phyloP scores from a whole-genome alignment of 2,113 vertebrate species.

The Dromaius novaehollandiae region DNA sequence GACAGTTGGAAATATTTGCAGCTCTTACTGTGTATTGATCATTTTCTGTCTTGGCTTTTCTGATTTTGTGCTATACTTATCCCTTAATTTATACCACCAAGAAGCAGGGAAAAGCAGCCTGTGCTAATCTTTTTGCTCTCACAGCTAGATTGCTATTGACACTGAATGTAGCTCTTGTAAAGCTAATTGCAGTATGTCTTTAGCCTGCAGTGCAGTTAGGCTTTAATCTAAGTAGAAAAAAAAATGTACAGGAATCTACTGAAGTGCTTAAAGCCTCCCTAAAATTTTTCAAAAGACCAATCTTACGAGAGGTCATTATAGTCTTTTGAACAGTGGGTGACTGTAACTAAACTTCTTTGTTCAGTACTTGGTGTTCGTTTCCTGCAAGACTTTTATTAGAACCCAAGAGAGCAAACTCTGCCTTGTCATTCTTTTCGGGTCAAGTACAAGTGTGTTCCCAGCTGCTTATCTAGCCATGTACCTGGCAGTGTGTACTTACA shows the following conservation, averaged over 20 bases:
- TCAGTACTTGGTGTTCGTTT: not conserved
- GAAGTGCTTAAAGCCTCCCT: not conserved
- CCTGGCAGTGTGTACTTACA: constrained; percentile 71
- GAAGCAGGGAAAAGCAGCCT: not conserved
- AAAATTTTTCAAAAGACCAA: not conserved
- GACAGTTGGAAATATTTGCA: not conserved
- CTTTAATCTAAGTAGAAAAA: not conserved
- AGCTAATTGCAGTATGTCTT: not conserved
- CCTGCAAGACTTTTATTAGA: not conserved
- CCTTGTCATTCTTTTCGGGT: not conserved
- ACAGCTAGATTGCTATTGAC: not conserved
- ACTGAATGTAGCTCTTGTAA: not conserved
- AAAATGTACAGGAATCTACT: too few relatives aligned
- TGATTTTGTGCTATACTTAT: not conserved
- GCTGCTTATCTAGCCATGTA: not conserved
- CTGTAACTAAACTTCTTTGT: not conserved
- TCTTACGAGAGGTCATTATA: too few relatives aligned
- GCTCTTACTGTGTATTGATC: not conserved
- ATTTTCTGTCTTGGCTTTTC: not conserved
- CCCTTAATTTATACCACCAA: not conserved
- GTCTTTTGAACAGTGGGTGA: not conserved
- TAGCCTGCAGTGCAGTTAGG: not conserved
- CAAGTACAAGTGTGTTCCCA: not conserved
- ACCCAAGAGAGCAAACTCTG: not conserved
- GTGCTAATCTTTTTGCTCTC: not conserved